phyloP scores from a whole-genome alignment of 35 echinoderm and acorn worm species.

The Heliocidaris erythrogramma region DNA sequence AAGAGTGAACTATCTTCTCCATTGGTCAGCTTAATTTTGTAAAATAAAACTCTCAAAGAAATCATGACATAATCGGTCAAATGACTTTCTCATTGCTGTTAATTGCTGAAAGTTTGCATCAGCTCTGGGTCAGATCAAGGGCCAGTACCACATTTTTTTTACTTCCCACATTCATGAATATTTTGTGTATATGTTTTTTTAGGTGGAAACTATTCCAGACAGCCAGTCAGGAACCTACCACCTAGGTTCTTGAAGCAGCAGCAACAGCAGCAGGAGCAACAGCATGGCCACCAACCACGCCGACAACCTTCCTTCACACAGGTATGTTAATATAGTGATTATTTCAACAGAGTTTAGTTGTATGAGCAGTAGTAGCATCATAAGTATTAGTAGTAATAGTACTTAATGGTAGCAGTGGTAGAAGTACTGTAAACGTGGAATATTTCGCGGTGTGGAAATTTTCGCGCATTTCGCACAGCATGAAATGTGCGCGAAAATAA shows the following conservation, averaged over 20 bases:
- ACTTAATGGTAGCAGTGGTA: no score
- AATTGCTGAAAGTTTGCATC: not conserved
- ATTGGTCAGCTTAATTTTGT: not conserved
- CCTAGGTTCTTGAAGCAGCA: conserved; percentile 92
- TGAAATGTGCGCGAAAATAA: no score
- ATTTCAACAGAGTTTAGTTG: no score
- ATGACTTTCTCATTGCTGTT: not conserved
- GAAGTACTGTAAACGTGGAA: no score
- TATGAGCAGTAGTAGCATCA: no score
- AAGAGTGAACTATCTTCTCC: not conserved
- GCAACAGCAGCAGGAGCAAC: conserved; percentile 68
- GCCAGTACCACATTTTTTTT: no score
- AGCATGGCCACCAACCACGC: conserved; percentile 15
- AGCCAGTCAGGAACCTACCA: conserved; percentile 71
- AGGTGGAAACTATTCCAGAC: conserved; percentile 53
- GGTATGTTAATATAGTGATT: not conserved
- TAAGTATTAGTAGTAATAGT: no score
- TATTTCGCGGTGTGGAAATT: no score
- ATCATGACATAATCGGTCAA: not conserved
- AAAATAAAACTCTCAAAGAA: not conserved
- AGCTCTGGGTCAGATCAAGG: not conserved
- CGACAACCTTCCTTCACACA: conserved; percentile 18
- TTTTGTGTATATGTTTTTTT: not conserved
- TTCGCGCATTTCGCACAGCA: no score
- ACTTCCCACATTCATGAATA: not conserved